Evolutionary conservation across 2,888 invertebrate species (phyloP), one percentile per base, ranked within the genome.

Genomic region (Galerucella pusilla): DNA sequence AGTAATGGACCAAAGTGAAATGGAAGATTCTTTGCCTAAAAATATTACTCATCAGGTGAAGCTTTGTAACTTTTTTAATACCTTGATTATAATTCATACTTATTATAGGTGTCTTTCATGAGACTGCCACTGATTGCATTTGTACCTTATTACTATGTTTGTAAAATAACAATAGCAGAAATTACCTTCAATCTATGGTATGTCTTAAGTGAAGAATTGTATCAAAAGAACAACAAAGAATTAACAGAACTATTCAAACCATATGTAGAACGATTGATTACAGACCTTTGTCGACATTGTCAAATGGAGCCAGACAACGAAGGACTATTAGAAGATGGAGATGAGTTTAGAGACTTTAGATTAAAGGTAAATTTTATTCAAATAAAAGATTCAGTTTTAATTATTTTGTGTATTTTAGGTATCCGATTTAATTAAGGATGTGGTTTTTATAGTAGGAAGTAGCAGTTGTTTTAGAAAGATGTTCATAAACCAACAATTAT

Each of bases 161-260:
- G 86, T 95, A 96, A 87, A 92, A 93, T 76, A 93, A 92, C 84
- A 92, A 92, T 76, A 82, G 93, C 93, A 49, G 93, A 93, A 85
- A 96, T 98, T 81, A 97, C 99, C 1, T 99, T 99, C 86, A 96
- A 97, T 88, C 91, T 98, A 75, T 99, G 99, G 99, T 98, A 97
- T 74, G 92, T 96, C 42, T 88, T 99, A 52, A 97, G 98, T 5
- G 99, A 99, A 88, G 94, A 95, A 83, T 89, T 99, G 5, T 99
- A 98, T 87, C 94, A 96, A 82, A 93, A 93, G 80, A 94, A 97
- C 85, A 93, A 92, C 83, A 93, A 95, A 81, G 91, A 92, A 0
- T 86, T 96, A n/a, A 96, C 94, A 1, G 91, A 91, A 66, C 88
- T 94, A 52, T 99, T 98, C 87, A 93, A 94, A 84, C 97, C 98